Conservation (phyloP, 37 sponge, comb jelly and placozoan species). For the Chondrilla cf. caribensis region DNA sequence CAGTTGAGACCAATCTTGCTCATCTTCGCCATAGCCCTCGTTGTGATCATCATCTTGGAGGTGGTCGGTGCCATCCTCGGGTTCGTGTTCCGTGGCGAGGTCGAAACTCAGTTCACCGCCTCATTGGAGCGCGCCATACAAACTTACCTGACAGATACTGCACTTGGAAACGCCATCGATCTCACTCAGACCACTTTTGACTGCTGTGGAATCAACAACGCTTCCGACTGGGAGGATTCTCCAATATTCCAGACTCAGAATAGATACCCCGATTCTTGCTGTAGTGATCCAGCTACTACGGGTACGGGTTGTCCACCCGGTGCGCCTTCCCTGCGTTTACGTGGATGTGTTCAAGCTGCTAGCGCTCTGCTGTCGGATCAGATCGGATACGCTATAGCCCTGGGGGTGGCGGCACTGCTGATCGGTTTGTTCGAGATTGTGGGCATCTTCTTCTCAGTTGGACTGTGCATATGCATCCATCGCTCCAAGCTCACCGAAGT, state of each 20-base stretch:
- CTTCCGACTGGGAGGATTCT: background rate
- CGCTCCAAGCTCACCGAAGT: background rate
- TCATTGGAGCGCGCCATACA: background rate
- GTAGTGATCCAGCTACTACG: background rate
- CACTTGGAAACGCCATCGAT: background rate
- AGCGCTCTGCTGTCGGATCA: background rate
- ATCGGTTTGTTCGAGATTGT: background rate
- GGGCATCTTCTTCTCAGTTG: background rate
- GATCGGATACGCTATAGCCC: background rate
- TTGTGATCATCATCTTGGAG: conserved; percentile 2
- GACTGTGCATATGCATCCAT: conserved; percentile 12
- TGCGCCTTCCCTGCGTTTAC: background rate
- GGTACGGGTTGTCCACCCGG: no score
- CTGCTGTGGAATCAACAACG: background rate
- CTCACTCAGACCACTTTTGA: background rate
- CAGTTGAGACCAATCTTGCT: background rate
- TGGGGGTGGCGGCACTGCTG: background rate
- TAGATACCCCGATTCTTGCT: background rate
- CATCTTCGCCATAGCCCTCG: background rate
- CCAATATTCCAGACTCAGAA: background rate
- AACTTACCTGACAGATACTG: background rate
- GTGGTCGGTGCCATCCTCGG: background rate
- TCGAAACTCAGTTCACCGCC: background rate
- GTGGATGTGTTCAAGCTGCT: background rate
- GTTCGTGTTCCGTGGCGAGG: background rate